Evolutionary conservation across 2,797 vertebrate species (phyloP).

Genomic region (Falco novaeseelandiae): DNA sequence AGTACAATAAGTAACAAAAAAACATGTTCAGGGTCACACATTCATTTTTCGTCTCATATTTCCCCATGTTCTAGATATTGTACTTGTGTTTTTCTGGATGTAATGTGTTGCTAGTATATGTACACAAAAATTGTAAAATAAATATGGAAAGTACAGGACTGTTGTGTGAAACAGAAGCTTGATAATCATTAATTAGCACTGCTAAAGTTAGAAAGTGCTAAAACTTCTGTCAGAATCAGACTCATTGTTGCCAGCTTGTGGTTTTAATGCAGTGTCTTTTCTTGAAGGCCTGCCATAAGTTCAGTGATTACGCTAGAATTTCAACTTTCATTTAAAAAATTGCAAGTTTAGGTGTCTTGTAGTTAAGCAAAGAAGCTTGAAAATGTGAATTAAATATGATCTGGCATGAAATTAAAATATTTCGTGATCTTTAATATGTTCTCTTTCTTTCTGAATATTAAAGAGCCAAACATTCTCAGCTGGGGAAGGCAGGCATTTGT

Average conservation of each 20-base stretch:
- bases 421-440: not conserved
- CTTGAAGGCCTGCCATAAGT: not conserved
- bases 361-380: not conserved
- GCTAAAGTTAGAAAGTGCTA: slow-evolving; percentile 19
- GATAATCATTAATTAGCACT: slow-evolving; percentile 35
- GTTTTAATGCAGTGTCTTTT: not conserved
- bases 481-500: not conserved
- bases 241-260: not conserved
- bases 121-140: not conserved
- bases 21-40: not conserved
- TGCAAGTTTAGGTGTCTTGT: not conserved
- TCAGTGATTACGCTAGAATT: not conserved
- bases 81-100: not conserved
- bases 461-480: not conserved
- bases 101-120: not conserved
- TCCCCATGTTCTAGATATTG: not conserved
- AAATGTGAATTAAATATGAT: not conserved
- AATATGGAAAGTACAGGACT: not conserved
- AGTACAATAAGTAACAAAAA: not conserved
- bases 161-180: not conserved
- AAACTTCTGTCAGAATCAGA: not conserved
- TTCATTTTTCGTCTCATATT: not conserved
- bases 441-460: not conserved
- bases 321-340: not conserved
- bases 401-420: not conserved